A percentile compares a stretch with the other conserved stretches of the same genome.
Evolutionary conservation across 2,888 invertebrate species (phyloP).

Genomic region (Reticulitermes lucifugus): DNA sequence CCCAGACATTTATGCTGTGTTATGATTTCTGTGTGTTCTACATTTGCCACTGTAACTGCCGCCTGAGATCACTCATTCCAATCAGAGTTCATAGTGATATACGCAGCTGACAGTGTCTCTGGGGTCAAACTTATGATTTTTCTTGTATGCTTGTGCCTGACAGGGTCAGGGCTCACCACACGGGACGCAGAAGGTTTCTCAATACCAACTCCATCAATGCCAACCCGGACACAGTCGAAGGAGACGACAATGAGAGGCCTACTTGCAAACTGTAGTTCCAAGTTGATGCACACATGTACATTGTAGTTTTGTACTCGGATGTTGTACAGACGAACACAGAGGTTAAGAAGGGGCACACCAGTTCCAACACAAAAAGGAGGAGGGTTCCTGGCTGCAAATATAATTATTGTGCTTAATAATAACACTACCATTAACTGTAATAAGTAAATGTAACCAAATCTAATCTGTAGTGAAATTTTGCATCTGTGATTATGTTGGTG

Average conservation of each 20-base stretch:
- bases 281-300: conserved; percentile 47
- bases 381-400: conserved; percentile 47
- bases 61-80: no score
- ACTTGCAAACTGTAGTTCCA: conserved; percentile 45
- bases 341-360: conserved; percentile 50
- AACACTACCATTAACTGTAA: not conserved
- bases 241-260: conserved; percentile 47
- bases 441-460: no score
- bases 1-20: no score
- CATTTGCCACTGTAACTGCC: no score
- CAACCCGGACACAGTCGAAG: conserved; percentile 58
- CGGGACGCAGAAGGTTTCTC: conserved; percentile 30
- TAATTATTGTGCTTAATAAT: not conserved
- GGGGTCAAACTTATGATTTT: no score
- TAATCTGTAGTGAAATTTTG: no score
- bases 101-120: no score
- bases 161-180: conserved; percentile 14
- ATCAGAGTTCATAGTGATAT: no score
- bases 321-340: conserved; percentile 50
- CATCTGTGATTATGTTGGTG: no score
- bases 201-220: conserved; percentile 55
- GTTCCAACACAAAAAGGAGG: conserved; percentile 52
- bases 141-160: not conserved
- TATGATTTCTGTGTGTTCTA: no score
- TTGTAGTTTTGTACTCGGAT: conserved; percentile 44